A percentile compares a stretch with the other conserved stretches of the same genome.
These are phyloP conservation scores for Rafetus swinhoei DNA, from an alignment of 2,113 vertebrate genomes.

Conservation along the genomic window DNA sequence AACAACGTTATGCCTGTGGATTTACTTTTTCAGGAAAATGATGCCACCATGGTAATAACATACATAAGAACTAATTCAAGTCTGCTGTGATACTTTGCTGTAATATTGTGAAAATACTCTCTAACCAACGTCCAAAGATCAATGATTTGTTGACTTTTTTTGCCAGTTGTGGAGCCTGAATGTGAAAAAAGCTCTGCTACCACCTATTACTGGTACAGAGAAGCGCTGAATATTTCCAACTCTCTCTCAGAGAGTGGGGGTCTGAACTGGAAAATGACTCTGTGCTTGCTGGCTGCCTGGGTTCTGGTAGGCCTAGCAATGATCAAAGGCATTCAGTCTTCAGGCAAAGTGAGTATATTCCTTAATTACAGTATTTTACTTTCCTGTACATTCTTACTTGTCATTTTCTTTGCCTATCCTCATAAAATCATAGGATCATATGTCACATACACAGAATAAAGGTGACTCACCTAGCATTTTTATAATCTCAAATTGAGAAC, in stretches of 20 bases:
- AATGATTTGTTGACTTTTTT: constrained; percentile 29
- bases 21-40: neutral
- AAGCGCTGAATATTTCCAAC: constrained; percentile 93
- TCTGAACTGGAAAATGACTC: constrained; percentile 96
- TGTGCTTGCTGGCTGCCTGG: constrained; percentile 93
- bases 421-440: neutral
- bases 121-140: neutral
- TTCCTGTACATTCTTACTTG: neutral
- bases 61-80: neutral
- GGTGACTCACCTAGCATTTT: constrained; percentile 5
- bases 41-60: neutral
- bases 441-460: constrained; percentile 3
- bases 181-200: constrained; percentile 97
- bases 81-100: neutral
- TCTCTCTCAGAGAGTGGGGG: constrained; percentile 92
- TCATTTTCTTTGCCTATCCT: neutral
- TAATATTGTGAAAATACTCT: neutral
- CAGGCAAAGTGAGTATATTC: constrained; percentile 90
- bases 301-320: constrained; percentile 94
- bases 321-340: constrained; percentile 99
- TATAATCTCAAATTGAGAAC: neutral
- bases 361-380: neutral
- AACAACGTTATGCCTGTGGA: neutral
- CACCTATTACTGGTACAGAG: constrained; percentile 97
- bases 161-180: constrained; percentile 91